phyloP scores from a whole-genome alignment of 2,888 invertebrate species.

The Drosophila leonis region DNA sequence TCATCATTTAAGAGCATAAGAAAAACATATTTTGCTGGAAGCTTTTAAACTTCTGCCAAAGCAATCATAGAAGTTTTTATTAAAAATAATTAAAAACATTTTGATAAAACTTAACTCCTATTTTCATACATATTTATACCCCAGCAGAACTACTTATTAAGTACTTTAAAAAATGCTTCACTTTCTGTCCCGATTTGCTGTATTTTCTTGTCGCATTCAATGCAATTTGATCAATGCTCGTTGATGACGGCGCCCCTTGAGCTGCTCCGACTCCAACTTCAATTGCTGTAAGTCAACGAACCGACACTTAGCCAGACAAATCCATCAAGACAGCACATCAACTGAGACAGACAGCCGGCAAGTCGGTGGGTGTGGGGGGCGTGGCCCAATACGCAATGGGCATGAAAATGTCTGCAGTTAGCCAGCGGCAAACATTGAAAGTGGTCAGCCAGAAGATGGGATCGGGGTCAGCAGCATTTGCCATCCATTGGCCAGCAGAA shows the following conservation, averaged over 20 bases:
- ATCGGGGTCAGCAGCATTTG: conserved; percentile 37
- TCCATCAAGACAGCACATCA: conserved; percentile 70
- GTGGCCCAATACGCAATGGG: conserved; percentile 52
- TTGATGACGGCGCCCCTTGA: conserved; percentile 8
- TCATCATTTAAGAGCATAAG: too few relatives aligned
- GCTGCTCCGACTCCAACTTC: conserved; percentile 7
- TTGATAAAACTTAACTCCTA: too few relatives aligned
- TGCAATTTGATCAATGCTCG: conserved; percentile 4
- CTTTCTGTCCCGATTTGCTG: neutral
- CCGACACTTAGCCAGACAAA: conserved; percentile 72
- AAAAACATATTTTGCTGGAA: too few relatives aligned
- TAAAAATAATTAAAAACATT: too few relatives aligned
- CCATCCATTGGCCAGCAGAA: conserved; percentile 27
- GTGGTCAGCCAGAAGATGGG: conserved; percentile 33
- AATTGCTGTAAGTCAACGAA: conserved; percentile 53
- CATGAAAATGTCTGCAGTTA: conserved; percentile 72
- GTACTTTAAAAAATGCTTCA: neutral
- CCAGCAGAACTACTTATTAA: too few relatives aligned
- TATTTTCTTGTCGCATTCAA: neutral
- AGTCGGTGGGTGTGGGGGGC: neutral
- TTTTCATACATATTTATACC: too few relatives aligned
- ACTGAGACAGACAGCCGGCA: conserved; percentile 28
- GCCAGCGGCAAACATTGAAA: conserved; percentile 52
- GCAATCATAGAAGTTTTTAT: too few relatives aligned
- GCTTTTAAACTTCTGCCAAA: too few relatives aligned